These are phyloP conservation scores for Acanthoscelides obtectus DNA, from an alignment of 2,888 invertebrate species.

Conservation along the genomic window DNA sequence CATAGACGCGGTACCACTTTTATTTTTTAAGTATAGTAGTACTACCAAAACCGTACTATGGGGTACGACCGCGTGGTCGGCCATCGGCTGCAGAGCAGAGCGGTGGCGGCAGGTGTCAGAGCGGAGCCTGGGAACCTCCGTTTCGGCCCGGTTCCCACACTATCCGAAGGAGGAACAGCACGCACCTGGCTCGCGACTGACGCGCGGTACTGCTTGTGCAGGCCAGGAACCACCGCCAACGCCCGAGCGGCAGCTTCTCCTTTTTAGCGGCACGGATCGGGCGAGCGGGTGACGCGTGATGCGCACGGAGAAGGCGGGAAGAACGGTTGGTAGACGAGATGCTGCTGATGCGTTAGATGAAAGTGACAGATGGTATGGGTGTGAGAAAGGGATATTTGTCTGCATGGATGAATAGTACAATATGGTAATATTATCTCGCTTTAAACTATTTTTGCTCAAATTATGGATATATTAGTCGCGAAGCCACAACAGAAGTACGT, in stretches of 20 bases:
- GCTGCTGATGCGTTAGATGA: neutral
- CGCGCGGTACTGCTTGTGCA: neutral
- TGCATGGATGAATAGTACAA: too few species aligned
- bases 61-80: neutral
- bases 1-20: neutral
- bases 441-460: too few species aligned
- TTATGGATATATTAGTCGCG: too few species aligned
- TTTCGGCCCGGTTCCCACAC: slow-evolving; percentile 40
- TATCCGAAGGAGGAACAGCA: slow-evolving; percentile 15
- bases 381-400: neutral
- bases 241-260: neutral
- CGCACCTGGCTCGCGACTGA: slow-evolving; percentile 36
- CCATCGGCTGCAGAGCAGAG: neutral
- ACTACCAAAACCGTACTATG: neutral
- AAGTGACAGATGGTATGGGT: neutral
- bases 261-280: neutral
- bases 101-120: neutral
- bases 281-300: neutral
- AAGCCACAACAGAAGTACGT: too few species aligned
- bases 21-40: neutral
- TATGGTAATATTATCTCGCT: too few species aligned
- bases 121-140: slow-evolving; percentile 39
- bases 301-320: neutral
- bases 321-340: neutral
- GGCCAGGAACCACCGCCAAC: neutral